phyloP scores from a whole-genome alignment of 92 coral and sea anemone species.

The Palythoa heliodiscus region DNA sequence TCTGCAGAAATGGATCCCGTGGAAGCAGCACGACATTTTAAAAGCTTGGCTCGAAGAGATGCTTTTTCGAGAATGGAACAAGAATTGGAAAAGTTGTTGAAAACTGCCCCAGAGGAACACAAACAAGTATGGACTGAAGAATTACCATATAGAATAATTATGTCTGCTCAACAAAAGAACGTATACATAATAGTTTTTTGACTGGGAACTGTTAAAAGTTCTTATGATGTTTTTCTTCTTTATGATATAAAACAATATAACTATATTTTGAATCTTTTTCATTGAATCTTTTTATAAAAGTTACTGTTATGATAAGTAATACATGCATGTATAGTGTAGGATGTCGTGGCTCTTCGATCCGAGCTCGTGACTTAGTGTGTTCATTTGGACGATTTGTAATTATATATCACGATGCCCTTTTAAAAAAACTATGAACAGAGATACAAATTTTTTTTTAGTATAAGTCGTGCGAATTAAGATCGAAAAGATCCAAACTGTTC shows the following conservation, averaged over 20 bases:
- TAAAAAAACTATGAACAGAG: no score
- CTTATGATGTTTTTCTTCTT: not conserved
- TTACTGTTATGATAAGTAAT: no score
- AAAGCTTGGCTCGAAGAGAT: slow-evolving; percentile 83
- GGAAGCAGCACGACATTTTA: slow-evolving; percentile 60
- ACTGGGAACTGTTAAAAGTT: not conserved
- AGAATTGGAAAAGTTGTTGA: slow-evolving; percentile 67
- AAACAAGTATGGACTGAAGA: slow-evolving; percentile 55
- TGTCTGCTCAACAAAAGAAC: not conserved
- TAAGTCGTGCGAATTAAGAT: no score
- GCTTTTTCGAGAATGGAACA: slow-evolving; percentile 89
- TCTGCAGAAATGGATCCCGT: slow-evolving; percentile 38
- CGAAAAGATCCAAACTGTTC: no score
- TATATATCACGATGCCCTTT: no score
- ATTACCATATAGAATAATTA: not conserved
- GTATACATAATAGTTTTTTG: not conserved
- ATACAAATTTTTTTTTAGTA: no score
- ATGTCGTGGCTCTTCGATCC: no score
- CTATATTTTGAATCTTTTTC: not conserved
- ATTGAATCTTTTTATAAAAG: not conserved
- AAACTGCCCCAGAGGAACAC: slow-evolving; percentile 59
- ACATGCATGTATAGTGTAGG: no score
- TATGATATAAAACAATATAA: not conserved
- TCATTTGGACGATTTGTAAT: no score
- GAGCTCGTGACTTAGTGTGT: no score